Evolutionary conservation across 1,140 invertebrate species (phyloP).

Genomic region (Bombus polaris): DNA sequence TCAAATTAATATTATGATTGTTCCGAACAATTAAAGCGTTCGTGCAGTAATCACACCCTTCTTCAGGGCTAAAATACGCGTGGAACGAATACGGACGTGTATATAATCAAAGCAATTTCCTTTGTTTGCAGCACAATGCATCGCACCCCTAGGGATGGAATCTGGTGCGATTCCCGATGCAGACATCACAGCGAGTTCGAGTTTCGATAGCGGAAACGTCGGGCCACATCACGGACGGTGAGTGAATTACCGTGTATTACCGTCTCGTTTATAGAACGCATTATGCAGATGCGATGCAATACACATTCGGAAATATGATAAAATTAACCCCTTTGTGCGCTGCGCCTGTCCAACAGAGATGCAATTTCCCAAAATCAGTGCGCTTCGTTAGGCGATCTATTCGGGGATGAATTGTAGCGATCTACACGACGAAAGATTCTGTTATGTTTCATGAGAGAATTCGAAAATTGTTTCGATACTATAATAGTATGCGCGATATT

Average conservation of each 20-base stretch:
- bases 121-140: slow-evolving; percentile 86
- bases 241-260: slow-evolving; percentile 69
- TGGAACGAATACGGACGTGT: slow-evolving; percentile 58
- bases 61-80: slow-evolving; percentile 56
- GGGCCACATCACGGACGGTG: slow-evolving; percentile 86
- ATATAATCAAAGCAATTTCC: slow-evolving; percentile 70
- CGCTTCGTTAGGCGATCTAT: slow-evolving; percentile 49
- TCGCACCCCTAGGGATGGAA: slow-evolving; percentile 88
- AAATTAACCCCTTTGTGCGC: slow-evolving; percentile 58
- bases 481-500: neutral
- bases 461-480: neutral
- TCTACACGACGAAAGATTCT: slow-evolving; percentile 1
- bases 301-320: slow-evolving; percentile 67
- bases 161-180: slow-evolving; percentile 87
- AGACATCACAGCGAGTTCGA: slow-evolving; percentile 89
- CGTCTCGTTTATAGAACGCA: slow-evolving; percentile 63
- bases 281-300: slow-evolving; percentile 58
- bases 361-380: slow-evolving; percentile 49
- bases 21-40: slow-evolving; percentile 15
- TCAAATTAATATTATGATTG: slow-evolving; percentile 29
- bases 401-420: slow-evolving; percentile 32
- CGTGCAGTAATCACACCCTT: slow-evolving; percentile 20
- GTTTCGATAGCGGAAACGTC: slow-evolving; percentile 88
- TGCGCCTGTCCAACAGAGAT: slow-evolving; percentile 4
- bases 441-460: neutral